Conservation (phyloP, 2,888 invertebrate genomes). For the Clunio marinus region DNA sequence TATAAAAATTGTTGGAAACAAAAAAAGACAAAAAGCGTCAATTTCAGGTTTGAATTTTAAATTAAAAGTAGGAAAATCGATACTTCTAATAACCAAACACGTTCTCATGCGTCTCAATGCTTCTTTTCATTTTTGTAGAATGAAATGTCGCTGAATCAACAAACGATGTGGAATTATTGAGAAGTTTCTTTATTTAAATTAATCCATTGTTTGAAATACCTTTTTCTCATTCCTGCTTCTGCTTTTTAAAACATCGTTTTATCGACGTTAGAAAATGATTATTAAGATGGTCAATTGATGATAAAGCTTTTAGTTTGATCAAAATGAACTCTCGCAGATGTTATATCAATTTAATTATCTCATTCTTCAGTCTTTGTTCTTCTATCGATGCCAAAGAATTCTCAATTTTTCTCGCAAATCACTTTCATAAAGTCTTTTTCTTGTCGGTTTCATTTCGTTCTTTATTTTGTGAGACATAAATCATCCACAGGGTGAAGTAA, state of each 20-base stretch:
- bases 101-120: too few species aligned
- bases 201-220: conserved; percentile 14
- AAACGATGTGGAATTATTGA: conserved; percentile 22
- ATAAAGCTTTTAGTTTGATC: neutral
- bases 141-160: too few species aligned
- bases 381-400: neutral
- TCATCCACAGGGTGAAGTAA: conserved; percentile 11
- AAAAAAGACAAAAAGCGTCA: too few species aligned
- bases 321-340: neutral
- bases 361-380: conserved; percentile 2
- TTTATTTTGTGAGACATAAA: conserved; percentile 1
- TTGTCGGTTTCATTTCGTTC: neutral
- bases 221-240: neutral
- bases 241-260: neutral
- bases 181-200: conserved; percentile 36
- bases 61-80: too few species aligned
- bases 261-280: conserved; percentile 17
- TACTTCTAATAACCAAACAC: too few species aligned
- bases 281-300: conserved; percentile 19
- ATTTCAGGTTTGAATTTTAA: too few species aligned
- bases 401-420: conserved; percentile 16
- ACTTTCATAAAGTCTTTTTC: neutral
- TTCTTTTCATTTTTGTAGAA: too few species aligned
- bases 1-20: conserved; percentile 3
- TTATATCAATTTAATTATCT: conserved; percentile 14